Evolutionary conservation across 1,140 invertebrate species (phyloP), one percentile per base, ranked within the genome.

Genomic region (Brachionus calyciflorus): DNA sequence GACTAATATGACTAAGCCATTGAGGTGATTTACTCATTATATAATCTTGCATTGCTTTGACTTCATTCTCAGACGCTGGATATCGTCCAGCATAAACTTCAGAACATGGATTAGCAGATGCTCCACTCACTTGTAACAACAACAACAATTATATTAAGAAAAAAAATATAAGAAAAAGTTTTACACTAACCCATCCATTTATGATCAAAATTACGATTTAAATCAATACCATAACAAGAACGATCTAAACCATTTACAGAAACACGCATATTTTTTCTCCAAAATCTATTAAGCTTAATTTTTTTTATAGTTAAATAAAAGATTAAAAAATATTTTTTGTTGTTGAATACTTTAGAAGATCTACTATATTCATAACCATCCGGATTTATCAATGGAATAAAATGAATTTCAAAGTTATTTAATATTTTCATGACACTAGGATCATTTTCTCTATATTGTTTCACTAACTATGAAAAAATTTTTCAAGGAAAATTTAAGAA

Each of bases 361-460:
- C 69, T 28, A 21, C 69, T 73, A n/a, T 21, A 63, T 26, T 63
- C 57, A 57, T 77, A 77, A 19, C 76, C 76, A 19, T 77, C 76
- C 6, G 57, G 55, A 26, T 77, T 77, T 12, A 77, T 7, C 3
- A 77, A 10, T 33, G 76, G 76, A n/a, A 76, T 30, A 60, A 76
- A 55, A 21, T 76, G 30, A 12, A 76, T n/a, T 12, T 76, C 49
- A 76, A 76, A 76, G n/a, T 40, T 49, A 0, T 28, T 12, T 10
- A 76, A 46, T n/a, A 76, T 48, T 2, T 17, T n/a, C 12, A 10
- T 10, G 1, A 73, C 69, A 26, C 4, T 30, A 14, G 46, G 9
- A 51, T 73, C 26, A 40, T 55, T 55, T 3, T 30, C 30, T 7
- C 28, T 49, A 46, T 37, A 73, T 51, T 55, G 28, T 40, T 51